phyloP scores from a whole-genome alignment of 2,797 vertebrate genomes.

The Enteromius mattozi region DNA sequence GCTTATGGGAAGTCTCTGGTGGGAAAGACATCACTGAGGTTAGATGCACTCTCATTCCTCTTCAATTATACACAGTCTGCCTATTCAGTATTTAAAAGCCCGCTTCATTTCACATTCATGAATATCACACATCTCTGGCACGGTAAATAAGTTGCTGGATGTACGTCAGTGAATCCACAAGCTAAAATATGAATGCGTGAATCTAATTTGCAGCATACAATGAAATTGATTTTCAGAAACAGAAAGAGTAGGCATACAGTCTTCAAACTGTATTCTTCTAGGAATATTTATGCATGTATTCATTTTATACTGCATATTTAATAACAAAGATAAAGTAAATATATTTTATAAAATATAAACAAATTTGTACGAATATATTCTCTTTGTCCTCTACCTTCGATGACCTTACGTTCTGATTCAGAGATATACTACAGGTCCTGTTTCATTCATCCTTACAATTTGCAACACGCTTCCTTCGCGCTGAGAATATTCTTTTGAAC shows the following conservation, averaged over 20 bases:
- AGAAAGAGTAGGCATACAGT: not conserved
- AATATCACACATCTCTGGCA: slow-evolving; percentile 64
- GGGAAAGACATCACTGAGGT: slow-evolving; percentile 66
- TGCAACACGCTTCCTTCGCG: slow-evolving; percentile 45
- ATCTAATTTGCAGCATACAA: slow-evolving; percentile 57
- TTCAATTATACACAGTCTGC: slow-evolving; percentile 65
- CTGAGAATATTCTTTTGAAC: slow-evolving; percentile 50
- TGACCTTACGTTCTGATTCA: slow-evolving; percentile 29
- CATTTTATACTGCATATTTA: not conserved
- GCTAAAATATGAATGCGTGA: slow-evolving; percentile 61
- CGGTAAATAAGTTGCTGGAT: slow-evolving; percentile 56
- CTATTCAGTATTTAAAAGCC: slow-evolving; percentile 68
- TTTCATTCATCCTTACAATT: slow-evolving; percentile 43
- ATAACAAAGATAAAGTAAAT: not conserved
- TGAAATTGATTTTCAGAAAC: slow-evolving; percentile 18
- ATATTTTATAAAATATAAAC: not conserved
- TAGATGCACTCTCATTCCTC: slow-evolving; percentile 62
- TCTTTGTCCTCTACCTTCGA: slow-evolving; percentile 10
- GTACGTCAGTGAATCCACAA: slow-evolving; percentile 44
- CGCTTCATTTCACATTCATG: slow-evolving; percentile 66
- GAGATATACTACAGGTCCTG: slow-evolving; percentile 21
- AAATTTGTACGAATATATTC: not conserved
- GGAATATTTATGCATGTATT: not conserved
- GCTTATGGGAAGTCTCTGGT: slow-evolving; percentile 62
- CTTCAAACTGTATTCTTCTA: not conserved